Evolutionary conservation across 2,113 vertebrate species (phyloP).

Genomic region (Anolis sagrei): DNA sequence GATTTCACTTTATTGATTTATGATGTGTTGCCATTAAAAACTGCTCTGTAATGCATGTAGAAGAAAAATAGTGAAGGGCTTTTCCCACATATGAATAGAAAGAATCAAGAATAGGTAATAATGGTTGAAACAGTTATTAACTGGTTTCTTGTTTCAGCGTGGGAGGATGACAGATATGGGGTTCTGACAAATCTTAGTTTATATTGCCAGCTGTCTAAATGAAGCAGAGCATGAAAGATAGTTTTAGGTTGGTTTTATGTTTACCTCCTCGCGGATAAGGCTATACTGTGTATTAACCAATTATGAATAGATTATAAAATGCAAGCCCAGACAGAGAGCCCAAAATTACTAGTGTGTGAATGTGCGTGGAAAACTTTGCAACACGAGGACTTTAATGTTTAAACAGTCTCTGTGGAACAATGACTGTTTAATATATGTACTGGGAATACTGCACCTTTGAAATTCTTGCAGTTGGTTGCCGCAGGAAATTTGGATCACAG

Average conservation of each 20-base stretch:
- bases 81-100: background rate
- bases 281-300: background rate
- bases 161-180: background rate
- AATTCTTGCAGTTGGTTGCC: background rate
- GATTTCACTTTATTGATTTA: background rate
- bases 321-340: background rate
- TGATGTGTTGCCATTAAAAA: too few relatives aligned
- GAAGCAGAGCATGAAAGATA: background rate
- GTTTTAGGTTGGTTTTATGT: background rate
- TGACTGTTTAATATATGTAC: background rate
- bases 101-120: background rate
- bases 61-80: background rate
- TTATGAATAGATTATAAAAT: background rate
- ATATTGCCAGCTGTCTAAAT: background rate
- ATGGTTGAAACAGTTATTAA: background rate
- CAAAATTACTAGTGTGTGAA: too few relatives aligned
- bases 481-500: conserved; percentile 31
- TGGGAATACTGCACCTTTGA: background rate
- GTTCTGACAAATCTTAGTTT: background rate
- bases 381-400: rapidly evolving
- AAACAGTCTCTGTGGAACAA: rapidly evolving
- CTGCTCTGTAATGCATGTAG: background rate
- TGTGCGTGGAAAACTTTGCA: background rate
- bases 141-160: background rate
- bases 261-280: background rate